Conservation (phyloP, 2,888 invertebrate genomes). For the Diaphora mendica region DNA sequence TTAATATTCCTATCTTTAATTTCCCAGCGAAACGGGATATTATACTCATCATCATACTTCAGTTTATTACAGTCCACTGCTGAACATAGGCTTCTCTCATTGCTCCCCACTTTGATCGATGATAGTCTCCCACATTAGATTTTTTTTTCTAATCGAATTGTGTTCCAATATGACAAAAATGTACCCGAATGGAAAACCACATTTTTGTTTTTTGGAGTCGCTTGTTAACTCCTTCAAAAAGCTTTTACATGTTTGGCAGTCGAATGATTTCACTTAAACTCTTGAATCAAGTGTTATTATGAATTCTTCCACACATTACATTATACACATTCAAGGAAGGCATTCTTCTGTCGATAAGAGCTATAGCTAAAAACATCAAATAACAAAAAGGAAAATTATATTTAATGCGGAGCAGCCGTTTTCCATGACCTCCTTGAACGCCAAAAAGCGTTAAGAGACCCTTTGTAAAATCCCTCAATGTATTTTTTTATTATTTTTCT, state of each 20-base stretch:
- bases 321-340: constrained; percentile 40
- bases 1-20: too few relatives aligned
- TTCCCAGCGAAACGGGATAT: too few relatives aligned
- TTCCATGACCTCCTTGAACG: constrained; percentile 61
- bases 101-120: too few relatives aligned
- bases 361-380: constrained; percentile 43
- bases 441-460: constrained; percentile 70
- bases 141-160: too few relatives aligned
- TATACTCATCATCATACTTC: too few relatives aligned
- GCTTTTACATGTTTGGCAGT: not conserved
- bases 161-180: too few relatives aligned
- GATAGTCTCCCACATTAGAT: too few relatives aligned
- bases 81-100: too few relatives aligned
- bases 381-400: constrained; percentile 66
- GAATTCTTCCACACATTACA: constrained; percentile 30
- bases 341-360: constrained; percentile 22
- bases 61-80: too few relatives aligned
- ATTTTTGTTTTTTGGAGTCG: not conserved
- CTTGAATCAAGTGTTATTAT: not conserved
- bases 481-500: constrained; percentile 75
- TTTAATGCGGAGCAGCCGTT: constrained; percentile 69
- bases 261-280: constrained; percentile 29
- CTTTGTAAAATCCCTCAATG: constrained; percentile 70
- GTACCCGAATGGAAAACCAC: too few relatives aligned
- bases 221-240: not conserved